Evolutionary conservation across 2,113 vertebrate genomes (phyloP).

Genomic region (Recurvirostra avosetta): DNA sequence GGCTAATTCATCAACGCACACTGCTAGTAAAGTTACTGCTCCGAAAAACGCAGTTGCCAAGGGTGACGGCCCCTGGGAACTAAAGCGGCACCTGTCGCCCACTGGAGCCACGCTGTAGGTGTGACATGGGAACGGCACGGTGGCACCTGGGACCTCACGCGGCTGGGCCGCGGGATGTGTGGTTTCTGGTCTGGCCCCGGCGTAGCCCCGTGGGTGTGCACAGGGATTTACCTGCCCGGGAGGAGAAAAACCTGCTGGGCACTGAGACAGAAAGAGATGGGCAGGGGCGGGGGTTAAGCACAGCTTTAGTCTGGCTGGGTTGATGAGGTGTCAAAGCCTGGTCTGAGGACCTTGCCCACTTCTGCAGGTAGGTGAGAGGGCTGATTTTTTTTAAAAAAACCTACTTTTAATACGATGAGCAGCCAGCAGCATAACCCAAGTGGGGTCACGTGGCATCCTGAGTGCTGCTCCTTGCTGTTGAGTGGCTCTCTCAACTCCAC

Average conservation of each 20-base stretch:
- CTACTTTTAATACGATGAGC: not conserved
- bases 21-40: not conserved
- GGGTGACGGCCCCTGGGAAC: not conserved
- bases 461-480: not conserved
- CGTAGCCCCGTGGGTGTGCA: rapidly evolving
- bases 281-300: not conserved
- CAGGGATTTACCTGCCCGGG: not conserved
- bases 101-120: rapidly evolving
- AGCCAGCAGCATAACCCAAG: rapidly evolving
- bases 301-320: not conserved
- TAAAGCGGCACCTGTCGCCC: rapidly evolving
- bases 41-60: not conserved
- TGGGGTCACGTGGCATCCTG: not conserved
- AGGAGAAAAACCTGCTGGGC: not conserved
- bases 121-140: not conserved
- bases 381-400: not conserved
- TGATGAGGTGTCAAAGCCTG: not conserved
- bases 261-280: not conserved
- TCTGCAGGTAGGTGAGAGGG: not conserved
- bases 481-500: not conserved
- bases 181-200: not conserved
- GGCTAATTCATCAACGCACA: rapidly evolving
- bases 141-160: not conserved
- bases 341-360: not conserved
- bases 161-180: rapidly evolving